Base-by-base conservation (phyloP, 1,140 invertebrate genomes). In the Brachionus calyciflorus region DNA sequence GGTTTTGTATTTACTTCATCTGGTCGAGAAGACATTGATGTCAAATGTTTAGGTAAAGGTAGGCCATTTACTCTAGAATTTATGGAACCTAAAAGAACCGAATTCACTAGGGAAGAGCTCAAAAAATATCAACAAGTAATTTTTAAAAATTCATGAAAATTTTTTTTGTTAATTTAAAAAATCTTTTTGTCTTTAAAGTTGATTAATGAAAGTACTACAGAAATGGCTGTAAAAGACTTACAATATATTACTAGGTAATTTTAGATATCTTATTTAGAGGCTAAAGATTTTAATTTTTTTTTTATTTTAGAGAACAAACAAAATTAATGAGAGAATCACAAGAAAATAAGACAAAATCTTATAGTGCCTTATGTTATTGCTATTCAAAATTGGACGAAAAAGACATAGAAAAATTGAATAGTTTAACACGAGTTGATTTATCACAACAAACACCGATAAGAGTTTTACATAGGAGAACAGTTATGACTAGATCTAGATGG, bases 11-110 rank as follows among this genome's bases (percentile, higher is more conserved):
- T 88, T 81, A 90, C 92, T 79, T 89, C 94, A 4, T 95, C 93
- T 76, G 95, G 95, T 0, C 86, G 95, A 69, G 95, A 98, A 86
- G 95, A 98, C 87, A 92, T 93, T 0, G 93, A 96, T 86, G 93
- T 97, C 0, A 78, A 82, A 69, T 87, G 91, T 82, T 82, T 96
- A 40, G 91, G 92, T n/a, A 87, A 86, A 60, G 94, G 94, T 1
- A 84, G 93, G 51, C 93, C 93, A 0, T 95, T 95, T 85, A 90
- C 90, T 3, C 83, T 94, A 14, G 92, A 95, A 88, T 87, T 94
- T 49, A 78, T 89, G 0, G 89, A 92, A 85, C 89, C 91, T 14
- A 86, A 84, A 78, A 80, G 83, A 48, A 87, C 88, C 1, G 85
- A 79, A 53, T 77, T 79, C 17, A 41, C 41, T 12, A 19, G 17